Evolutionary conservation across 2,113 vertebrate species (phyloP), one percentile per base, ranked within the genome.

Genomic region (Alaudala cheleensis): DNA sequence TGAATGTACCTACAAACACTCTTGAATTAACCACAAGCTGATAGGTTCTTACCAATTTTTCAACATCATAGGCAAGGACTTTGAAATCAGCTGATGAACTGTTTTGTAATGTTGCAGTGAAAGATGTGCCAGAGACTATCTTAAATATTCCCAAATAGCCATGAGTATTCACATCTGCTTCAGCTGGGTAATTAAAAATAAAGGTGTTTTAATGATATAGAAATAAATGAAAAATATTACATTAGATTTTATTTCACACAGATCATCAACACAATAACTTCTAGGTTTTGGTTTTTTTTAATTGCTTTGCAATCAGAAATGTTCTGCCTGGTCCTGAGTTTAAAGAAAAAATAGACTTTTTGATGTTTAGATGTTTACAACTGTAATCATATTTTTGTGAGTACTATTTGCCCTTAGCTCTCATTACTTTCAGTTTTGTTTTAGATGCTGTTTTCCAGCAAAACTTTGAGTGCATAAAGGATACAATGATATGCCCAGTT

Each of bases 21-120:
- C 14, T 72, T 77, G 17, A 77, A 62, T 80, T 88, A 86, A 82
- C 11, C 6, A 42, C 16, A 78, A 14, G 40, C 8, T 37, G 8
- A 50, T 9, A 81, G 5, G 12, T 24, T 66, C 97, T 90, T 98
- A 98, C 98, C 98, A 98, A 78, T 84, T 98, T 92, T 77, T 97
- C 97, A 47, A 98, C 66, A 80, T 98, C 98, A 95, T 97, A 98
- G 47, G 98, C 98, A 94, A 98, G 97, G 80, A 96, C 64, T 97
- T 98, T 98, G 95, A 98, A 98, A 81, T 98, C 97, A 39, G 25
- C 14, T 50, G 98, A 98, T 60, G 90, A 96, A 87, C 72, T 96
- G 57, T 98, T 93, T 95, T 97, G 95, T 58, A 98, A 96, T 81
- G 70, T 72, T 61, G 93, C 58, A 88, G 51, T 96, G 73, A 98